A percentile compares a stretch with the other conserved stretches of the same genome.
These are phyloP conservation scores for Heteromormyrus szaboi DNA, from an alignment of 2,797 vertebrate species.

Conservation along the genomic window DNA sequence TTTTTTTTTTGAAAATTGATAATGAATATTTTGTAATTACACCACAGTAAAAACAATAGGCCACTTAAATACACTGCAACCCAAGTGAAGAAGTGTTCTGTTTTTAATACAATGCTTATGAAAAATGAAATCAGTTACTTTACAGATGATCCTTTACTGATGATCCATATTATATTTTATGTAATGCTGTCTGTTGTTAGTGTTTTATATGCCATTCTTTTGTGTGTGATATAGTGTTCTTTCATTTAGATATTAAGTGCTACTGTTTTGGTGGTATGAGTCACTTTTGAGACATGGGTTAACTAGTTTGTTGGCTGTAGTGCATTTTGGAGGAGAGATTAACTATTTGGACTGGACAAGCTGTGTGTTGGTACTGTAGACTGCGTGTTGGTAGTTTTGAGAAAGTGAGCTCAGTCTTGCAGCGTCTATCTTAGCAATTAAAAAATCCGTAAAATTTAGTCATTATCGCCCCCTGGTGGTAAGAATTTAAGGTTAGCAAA, in stretches of 20 bases:
- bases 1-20: background rate
- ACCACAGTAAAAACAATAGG: background rate
- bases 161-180: background rate
- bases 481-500: background rate
- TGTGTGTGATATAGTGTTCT: background rate
- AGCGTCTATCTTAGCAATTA: background rate
- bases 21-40: background rate
- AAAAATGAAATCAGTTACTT: background rate
- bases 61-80: background rate
- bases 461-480: slow-evolving; percentile 16
- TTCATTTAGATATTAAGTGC: background rate
- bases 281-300: background rate
- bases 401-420: background rate
- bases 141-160: background rate
- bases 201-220: background rate
- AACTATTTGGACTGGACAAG: background rate
- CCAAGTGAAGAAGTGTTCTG: background rate
- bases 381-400: background rate
- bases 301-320: background rate
- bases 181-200: background rate
- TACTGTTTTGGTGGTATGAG: background rate
- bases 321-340: background rate
- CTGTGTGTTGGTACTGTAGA: background rate
- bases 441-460: background rate
- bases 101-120: background rate